Evolutionary conservation across 2,113 vertebrate species (phyloP), one percentile per base, ranked within the genome.

Genomic region (Labeo catla): DNA sequence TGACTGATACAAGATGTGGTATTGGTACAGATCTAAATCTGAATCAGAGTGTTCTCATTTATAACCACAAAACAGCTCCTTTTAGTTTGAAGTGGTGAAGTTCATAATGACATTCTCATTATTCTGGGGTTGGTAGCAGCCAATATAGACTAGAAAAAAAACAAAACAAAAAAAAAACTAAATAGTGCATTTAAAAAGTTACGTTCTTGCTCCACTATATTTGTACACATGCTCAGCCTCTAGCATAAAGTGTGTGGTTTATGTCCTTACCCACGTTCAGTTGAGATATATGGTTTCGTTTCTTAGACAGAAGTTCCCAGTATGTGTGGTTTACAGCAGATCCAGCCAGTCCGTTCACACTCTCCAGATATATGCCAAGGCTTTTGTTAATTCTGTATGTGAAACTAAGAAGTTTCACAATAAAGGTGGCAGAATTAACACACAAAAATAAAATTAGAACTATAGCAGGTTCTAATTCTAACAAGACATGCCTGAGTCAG

Each of bases 291-390:
- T 84, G 87, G 70, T 90, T 90, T 0, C 86, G 88, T 87, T 54
- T 52, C 21, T 92, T 89, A 0, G 91, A 90, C 76, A 93, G 90
- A 84, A 94, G 87, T 91, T 94, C 91, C 93, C 93, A 94, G 92
- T 92, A 93, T 0, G 89, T 92, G 11, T 91, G 83, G 23, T 93
- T 74, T 0, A 0, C 52, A 6, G 81, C 77, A 11, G 52, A 88
- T 79, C 89, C 91, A 89, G 91, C 86, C 19, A 93, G 84, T 77
- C 91, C 94, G n/a, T 94, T 95, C 83, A 94, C 92, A 82, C 92
- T 93, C 87, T 93, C 88, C 79, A 94, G 85, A 28, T 88, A 90
- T 66, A 79, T 84, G 54, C 93, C 92, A 72, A 85, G 93, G 86
- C 93, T 63, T 72, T 88, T 84, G 83, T 92, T 76, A 36, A 91